A percentile compares a stretch with the other conserved stretches of the same genome.
Conservation (phyloP, 2,113 vertebrate species). For the Rhynchopsitta pachyrhyncha region DNA sequence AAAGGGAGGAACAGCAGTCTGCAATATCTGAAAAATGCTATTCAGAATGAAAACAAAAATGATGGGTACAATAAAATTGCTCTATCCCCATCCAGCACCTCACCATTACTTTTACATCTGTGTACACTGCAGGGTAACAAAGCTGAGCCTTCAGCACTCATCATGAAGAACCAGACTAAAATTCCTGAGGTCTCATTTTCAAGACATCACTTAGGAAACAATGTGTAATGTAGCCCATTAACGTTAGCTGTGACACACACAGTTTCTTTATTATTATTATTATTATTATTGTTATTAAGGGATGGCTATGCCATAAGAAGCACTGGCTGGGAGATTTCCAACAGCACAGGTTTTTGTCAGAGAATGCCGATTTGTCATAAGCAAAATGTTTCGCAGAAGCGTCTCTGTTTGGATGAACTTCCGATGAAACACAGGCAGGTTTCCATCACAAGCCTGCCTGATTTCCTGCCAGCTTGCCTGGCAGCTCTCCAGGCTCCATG, state of each 20-base stretch:
- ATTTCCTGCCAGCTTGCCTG: conserved; percentile 54
- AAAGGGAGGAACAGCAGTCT: not conserved
- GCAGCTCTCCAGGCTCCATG: conserved; percentile 1
- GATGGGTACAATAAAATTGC: not conserved
- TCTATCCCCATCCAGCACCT: not conserved
- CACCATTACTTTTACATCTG: not conserved
- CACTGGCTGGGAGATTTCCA: not conserved
- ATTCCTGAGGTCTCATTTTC: not conserved
- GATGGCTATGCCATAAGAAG: not conserved
- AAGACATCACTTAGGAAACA: not conserved
- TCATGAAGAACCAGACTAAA: not conserved
- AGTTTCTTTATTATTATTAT: not conserved
- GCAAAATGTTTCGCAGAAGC: conserved; percentile 24
- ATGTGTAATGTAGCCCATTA: not conserved
- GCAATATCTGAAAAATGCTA: not conserved
- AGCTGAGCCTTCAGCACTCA: not conserved
- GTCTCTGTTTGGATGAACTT: conserved; percentile 46
- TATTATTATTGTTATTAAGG: not conserved
- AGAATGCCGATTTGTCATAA: not conserved
- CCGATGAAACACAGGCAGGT: conserved; percentile 38
- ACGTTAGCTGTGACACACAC: not conserved
- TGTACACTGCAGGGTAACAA: not conserved
- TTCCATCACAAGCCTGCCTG: conserved; percentile 18
- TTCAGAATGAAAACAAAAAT: not conserved
- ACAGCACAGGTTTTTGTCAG: conserved; percentile 34